Conservation (phyloP, 2,113 vertebrate species). For the Channa maculata region DNA sequence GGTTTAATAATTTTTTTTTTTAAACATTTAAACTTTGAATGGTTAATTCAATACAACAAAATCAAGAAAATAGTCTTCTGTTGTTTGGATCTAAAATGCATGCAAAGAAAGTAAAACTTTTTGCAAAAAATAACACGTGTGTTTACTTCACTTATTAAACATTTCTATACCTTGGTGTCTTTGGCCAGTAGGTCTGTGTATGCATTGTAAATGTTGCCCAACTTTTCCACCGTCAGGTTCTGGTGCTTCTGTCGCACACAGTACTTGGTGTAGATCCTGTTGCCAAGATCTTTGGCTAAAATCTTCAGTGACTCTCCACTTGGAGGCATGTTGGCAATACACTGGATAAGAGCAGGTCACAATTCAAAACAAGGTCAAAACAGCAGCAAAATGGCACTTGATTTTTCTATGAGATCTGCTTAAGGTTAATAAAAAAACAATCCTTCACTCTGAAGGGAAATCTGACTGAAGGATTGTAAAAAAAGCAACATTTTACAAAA, state of each 20-base stretch:
- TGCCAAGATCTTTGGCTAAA: slow-evolving; percentile 85
- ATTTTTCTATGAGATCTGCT: not conserved
- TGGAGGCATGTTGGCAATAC: slow-evolving; percentile 82
- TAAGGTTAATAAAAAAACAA: not conserved
- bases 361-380: slow-evolving; percentile 18
- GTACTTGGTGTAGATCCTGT: slow-evolving; percentile 83
- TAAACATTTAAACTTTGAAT: too few species aligned
- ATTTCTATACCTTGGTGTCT: slow-evolving; percentile 84
- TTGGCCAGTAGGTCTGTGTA: slow-evolving; percentile 88
- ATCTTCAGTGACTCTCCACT: slow-evolving; percentile 87
- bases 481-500: not conserved
- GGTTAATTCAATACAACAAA: too few species aligned
- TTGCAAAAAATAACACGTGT: too few species aligned
- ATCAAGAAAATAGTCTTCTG: not conserved
- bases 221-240: slow-evolving; percentile 78
- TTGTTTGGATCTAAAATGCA: not conserved
- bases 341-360: slow-evolving; percentile 72
- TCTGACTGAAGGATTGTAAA: too few species aligned
- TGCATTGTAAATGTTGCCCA: slow-evolving; percentile 80
- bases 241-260: slow-evolving; percentile 79
- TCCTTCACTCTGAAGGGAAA: slow-evolving; percentile 10
- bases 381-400: not conserved
- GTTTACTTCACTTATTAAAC: too few species aligned
- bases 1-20: too few species aligned
- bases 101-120: not conserved